Base-by-base conservation (phyloP, 2,797 vertebrate genomes). In the Darevskia nairensis region DNA sequence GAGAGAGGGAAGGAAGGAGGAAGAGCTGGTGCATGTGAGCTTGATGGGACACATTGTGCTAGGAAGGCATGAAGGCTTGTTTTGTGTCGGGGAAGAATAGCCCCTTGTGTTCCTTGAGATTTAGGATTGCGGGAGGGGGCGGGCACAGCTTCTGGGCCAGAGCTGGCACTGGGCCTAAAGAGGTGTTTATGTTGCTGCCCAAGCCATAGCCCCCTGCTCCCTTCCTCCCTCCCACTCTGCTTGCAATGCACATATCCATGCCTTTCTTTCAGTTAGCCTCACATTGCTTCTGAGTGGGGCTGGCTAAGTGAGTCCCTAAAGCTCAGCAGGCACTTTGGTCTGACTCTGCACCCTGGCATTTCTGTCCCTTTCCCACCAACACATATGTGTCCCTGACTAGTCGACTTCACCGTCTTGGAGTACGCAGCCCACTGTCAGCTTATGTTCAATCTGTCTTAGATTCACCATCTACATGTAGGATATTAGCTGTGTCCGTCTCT, bases 61-160 rank as follows among this genome's bases (percentile, higher is more conserved):
- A 44, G 64, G 44, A 75, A 89, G 59, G 55, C 25, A 50, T 85
- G 41, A 87, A 90, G 29, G 82, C 23, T 35, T 76, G 77, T 71
- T 88, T 85, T 90, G 78, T 90, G 77, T 29, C 13, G 8, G 46
- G 6, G 50, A 77, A 88, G 77, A 90, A 90, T 59, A 46, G 82
- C 2, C 61, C 71, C 72, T 87, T 90, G 82, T 87, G 68, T 32
- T 35, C 61, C 71, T 41, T 21, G 23, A 59, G 41, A 35, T 69
- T 77, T 83, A 25, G 79, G 80, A 78, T 13, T 61, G 13, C 35
- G 10, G 71, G 21, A 27, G 3, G 8, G 13, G 32, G 64, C 27
- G 61, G 4, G 29, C 35, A n/a, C 39, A 39, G 74, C 50, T 89
- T 80, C 15, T 29, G 82, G 72, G 32, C 39, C 78, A 59, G 61